Conservation (phyloP, 2,113 vertebrate species). For the Bucco capensis region DNA sequence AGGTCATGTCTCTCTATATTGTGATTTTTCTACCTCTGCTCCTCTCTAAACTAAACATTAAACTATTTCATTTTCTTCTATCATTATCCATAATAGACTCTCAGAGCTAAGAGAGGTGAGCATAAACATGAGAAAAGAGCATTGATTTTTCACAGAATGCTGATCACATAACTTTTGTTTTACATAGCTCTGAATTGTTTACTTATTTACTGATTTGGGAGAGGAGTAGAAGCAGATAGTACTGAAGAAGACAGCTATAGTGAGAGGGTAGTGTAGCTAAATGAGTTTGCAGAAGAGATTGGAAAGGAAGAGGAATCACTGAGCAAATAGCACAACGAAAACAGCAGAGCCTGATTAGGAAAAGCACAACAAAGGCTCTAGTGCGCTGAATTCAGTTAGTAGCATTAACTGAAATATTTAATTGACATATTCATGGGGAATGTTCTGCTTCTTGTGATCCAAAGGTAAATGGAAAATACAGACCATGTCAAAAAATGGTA, state of each 20-base stretch:
- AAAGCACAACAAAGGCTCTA: not conserved
- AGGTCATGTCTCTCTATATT: constrained; percentile 21
- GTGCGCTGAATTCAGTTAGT: not conserved
- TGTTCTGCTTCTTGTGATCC: not conserved
- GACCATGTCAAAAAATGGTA: not conserved
- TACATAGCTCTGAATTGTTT: constrained; percentile 2
- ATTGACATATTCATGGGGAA: not conserved
- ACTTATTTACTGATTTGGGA: constrained; percentile 31
- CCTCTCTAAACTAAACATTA: constrained; percentile 33
- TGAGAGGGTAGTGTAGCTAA: not conserved
- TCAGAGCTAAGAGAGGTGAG: not conserved
- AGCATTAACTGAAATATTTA: not conserved
- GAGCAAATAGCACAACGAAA: not conserved
- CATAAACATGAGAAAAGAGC: constrained; percentile 18
- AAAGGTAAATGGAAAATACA: not conserved
- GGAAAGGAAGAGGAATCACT: not conserved
- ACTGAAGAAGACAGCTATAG: not conserved
- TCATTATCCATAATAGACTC: constrained; percentile 50
- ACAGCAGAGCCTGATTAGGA: not conserved
- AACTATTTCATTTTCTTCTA: constrained; percentile 42
- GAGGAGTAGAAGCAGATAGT: not conserved
- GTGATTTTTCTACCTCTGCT: constrained; percentile 21
- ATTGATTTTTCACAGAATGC: not conserved
- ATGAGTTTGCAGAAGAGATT: not conserved
- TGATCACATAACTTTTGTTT: constrained; percentile 40